Evolutionary conservation across 2,888 invertebrate species (phyloP), one percentile per base, ranked within the genome.

Genomic region (Anthrax anthrax): DNA sequence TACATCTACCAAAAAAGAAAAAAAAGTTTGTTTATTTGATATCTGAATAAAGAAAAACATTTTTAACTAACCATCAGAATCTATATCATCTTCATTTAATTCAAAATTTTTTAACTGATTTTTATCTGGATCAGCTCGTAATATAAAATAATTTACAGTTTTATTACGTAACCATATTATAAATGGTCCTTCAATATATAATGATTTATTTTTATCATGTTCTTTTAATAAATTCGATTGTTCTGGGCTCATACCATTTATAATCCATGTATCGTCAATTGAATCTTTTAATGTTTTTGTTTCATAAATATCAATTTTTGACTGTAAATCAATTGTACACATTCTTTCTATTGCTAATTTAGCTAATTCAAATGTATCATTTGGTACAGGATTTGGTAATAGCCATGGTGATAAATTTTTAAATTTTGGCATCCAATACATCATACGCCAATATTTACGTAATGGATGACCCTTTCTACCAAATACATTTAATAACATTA

Each of bases 381-480:
- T 71, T 0, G 95, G 91, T n/a, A 88, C 62, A 1, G 80, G 76
- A 43, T 78, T 74, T 0, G 90, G 91, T 45, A 87, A 64, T 5
- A 77, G 77, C 84, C 88, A 95, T 1, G 95, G 95, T 46, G 86
- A 87, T 1, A 84, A 65, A 61, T 94, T 81, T 60, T 81, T 87
- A 61, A 98, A 90, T 65, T 97, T 98, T 0, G 96, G 94, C 81
- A 85, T 81, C 87, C 86, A 87, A 58, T 87, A 87, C 78, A 84
- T 77, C 82, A 87, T 84, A 13, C 84, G 72, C 81, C 84, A 81
- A 58, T 74, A 83, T 58, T 83, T 85, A 46, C 84, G 70, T 6
- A 84, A 60, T 0, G 85, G 84, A 59, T 76, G 74, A 1, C 85
- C 85, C 52, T 79, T 71, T 18, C 70, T 70, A 0, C 97, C 96